Conservation (phyloP, 2,888 invertebrate species). For the Cremastinae sp. region DNA sequence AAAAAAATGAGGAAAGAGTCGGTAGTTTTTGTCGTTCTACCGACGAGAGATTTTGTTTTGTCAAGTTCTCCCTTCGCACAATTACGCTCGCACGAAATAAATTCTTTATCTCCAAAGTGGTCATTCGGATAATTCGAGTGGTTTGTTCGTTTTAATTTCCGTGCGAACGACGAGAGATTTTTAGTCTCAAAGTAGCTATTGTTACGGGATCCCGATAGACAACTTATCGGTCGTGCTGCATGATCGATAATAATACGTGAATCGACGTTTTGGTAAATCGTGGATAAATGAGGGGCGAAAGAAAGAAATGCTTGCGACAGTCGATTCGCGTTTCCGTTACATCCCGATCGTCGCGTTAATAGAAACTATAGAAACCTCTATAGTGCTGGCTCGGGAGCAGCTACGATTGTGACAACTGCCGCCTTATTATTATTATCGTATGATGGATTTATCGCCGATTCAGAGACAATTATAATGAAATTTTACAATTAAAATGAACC, state of each 20-base stretch:
- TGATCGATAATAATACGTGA: slow-evolving; percentile 17
- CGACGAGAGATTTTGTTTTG: slow-evolving; percentile 28
- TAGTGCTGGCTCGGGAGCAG: slow-evolving; percentile 13
- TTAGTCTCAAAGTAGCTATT: slow-evolving; percentile 19
- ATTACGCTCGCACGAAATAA: no score
- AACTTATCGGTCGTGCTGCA: slow-evolving; percentile 9
- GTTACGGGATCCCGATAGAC: slow-evolving; percentile 19
- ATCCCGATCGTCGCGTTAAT: slow-evolving; percentile 46
- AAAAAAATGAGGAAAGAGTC: neutral
- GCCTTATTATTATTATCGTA: no score
- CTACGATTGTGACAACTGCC: no score
- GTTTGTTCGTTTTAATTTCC: no score
- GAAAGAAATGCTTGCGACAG: slow-evolving; percentile 8
- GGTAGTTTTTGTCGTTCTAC: slow-evolving; percentile 19
- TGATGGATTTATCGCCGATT: no score
- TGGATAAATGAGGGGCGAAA: neutral
- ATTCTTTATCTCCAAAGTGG: no score
- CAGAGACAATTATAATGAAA: no score
- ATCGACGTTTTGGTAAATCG: no score
- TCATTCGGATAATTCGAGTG: no score
- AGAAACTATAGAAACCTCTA: no score
- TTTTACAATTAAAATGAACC: no score
- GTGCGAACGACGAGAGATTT: neutral
- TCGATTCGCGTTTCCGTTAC: slow-evolving; percentile 29
- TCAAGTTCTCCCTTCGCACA: slow-evolving; percentile 7